phyloP scores from a whole-genome alignment of 2,797 vertebrate species.

The Capromys pilorides region DNA sequence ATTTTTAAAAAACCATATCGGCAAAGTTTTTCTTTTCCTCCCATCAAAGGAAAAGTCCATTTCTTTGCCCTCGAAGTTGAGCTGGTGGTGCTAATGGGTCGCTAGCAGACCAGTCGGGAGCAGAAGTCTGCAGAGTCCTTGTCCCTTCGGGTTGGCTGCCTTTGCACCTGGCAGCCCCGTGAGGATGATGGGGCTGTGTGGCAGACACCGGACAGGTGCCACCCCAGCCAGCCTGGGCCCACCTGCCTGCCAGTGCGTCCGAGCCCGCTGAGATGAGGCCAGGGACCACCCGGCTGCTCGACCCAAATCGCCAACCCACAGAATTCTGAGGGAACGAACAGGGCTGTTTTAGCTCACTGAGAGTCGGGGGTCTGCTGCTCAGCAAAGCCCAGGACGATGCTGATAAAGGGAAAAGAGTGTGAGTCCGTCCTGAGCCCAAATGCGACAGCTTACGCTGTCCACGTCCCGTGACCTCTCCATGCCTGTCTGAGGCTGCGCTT shows the following conservation, averaged over 20 bases:
- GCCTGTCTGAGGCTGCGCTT: neutral
- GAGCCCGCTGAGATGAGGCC: neutral
- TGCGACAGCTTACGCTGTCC: rapidly evolving
- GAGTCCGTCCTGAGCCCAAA: rapidly evolving
- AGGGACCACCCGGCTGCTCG: neutral
- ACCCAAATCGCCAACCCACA: neutral
- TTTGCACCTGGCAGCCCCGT: rapidly evolving
- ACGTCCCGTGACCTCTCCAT: rapidly evolving
- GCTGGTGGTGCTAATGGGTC: neutral
- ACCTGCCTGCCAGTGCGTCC: rapidly evolving
- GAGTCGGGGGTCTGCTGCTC: neutral
- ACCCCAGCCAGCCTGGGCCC: neutral
- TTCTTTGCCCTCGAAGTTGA: neutral
- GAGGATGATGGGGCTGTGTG: neutral
- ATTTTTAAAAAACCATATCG: neutral
- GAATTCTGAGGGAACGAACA: neutral
- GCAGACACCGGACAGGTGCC: neutral
- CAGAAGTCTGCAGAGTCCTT: neutral
- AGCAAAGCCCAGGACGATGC: neutral
- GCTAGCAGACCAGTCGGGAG: neutral
- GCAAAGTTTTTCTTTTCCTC: neutral
- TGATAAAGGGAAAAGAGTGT: rapidly evolving
- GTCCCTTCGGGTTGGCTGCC: neutral
- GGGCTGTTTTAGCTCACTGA: neutral
- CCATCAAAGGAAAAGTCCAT: neutral